Percentiles rank a stretch among this genome's conserved stretches.
Conservation (phyloP, 2,113 vertebrate species). For the Takifugu bimaculatus region DNA sequence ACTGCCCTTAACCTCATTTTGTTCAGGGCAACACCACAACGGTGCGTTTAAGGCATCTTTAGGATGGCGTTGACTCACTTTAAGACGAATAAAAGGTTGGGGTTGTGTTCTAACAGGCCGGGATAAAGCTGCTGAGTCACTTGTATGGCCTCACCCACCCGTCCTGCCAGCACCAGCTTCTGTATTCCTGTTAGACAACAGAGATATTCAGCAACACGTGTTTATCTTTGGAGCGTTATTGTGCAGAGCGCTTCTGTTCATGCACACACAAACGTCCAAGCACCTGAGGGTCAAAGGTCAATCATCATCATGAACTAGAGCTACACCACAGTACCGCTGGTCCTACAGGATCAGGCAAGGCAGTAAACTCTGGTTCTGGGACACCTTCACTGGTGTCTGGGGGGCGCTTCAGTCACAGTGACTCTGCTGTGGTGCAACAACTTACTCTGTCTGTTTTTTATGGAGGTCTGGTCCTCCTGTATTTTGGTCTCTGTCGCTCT, state of each 20-base stretch:
- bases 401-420: too few species aligned
- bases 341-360: too few species aligned
- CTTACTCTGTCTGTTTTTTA: constrained; percentile 99
- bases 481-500: constrained; percentile 93
- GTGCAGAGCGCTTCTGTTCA: background rate
- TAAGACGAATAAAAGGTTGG: constrained; percentile 97
- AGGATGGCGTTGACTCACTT: constrained; percentile 80
- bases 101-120: constrained; percentile 92
- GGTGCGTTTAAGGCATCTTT: background rate
- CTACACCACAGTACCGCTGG: too few species aligned
- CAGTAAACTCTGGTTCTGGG: too few species aligned
- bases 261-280: too few species aligned
- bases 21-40: background rate
- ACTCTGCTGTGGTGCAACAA: background rate
- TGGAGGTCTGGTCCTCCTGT: constrained; percentile 95
- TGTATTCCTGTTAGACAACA: constrained; percentile 84
- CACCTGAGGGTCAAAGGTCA: too few species aligned
- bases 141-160: constrained; percentile 95
- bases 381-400: too few species aligned
- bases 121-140: constrained; percentile 94
- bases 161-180: constrained; percentile 94
- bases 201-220: constrained; percentile 6
- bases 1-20: constrained; percentile 1
- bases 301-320: too few species aligned
- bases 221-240: background rate